Evolutionary conservation across 2,888 invertebrate genomes (phyloP), one percentile per base, ranked within the genome.

Genomic region (Plagodis dolabraria): DNA sequence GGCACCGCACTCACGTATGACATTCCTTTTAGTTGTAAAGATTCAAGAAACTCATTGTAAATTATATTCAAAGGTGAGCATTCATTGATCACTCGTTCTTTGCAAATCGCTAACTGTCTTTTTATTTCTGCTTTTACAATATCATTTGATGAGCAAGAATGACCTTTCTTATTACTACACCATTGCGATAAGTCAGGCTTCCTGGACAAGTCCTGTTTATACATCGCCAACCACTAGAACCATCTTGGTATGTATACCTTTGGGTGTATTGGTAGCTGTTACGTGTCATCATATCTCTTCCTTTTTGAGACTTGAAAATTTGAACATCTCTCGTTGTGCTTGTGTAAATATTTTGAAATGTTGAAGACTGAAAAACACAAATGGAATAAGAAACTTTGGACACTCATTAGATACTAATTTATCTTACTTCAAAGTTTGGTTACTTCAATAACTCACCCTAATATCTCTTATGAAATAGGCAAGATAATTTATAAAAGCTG

Each of bases 51-150:
- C 6, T 44, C 12, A 7, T 44, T n/a, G 7, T 44, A 44, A 11
- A 44, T n/a, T 6, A 11, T 12, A 12, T 11, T n/a, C n/a, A 44
- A 11, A 44, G 53, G 53, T 6, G 42, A 47, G 8, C 7, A 7
- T 9, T 54, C 53, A 2, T 10, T 22, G 7, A 47, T 40, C 6
- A 47, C 53, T 35, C 47, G 42, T 47, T 42, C 42, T 0, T 47
- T n/a, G 22, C 42, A 54, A 46, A 34, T n/a, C 5, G 40, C 7
- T 12, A 54, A n/a, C 34, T 42, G 33, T 35, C 10, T 35, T 43
- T 54, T 47, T 34, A 54, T 42, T n/a, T 54, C 53, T 6, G 42
- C 42, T 1, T 47, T 33, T 11, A 44, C 12, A 10, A 54, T 47
- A 22, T 22, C 22, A 0, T 22, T 6, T 2, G 33, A 46, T 5